Base-by-base conservation (phyloP, 2,797 vertebrate species). In the Synanceia verrucosa region DNA sequence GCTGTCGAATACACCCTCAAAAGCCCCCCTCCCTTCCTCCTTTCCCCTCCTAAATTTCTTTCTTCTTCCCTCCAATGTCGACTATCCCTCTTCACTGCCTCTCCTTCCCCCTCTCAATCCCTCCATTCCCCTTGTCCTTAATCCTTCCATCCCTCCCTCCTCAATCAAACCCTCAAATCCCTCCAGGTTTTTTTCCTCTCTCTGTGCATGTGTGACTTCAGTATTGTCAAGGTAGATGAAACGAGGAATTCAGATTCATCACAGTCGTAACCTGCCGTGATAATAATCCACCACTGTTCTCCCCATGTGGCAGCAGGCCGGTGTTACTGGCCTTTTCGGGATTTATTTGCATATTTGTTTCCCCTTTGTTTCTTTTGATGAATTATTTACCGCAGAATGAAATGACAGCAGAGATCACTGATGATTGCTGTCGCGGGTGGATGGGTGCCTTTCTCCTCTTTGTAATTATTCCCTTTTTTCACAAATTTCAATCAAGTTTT, bases 301-400 rank as follows among this genome's bases (percentile, higher is more conserved):
- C 89, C 90, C 88, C 88, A 87, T 84, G 91, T 88, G 89, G 85
- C 65, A 26, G 65, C 23, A 81, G 87, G 86, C 75, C 72, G 56
- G 73, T 83, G 83, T 88, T 83, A 78, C 74, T 80, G 84, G 86
- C 82, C 88, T 87, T 90, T 90, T 88, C 51, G 23, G 71, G 80
- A 48, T 85, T 82, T 91, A 92, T 93, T 93, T 92, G 91, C 91
- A 93, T 90, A 91, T 92, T 90, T 91, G 90, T 91, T 91, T 85
- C 85, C 88, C 86, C 79, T 87, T 91, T 91, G 85, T 90, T 91
- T 90, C 87, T 88, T 90, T 92, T 92, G 90, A 93, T 93, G 82
- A 92, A 91, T 92, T 91, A 93, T 93, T 93, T 91, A 91, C 88
- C 37, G 67, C 34, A 4, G 72, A 88, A 61, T 63, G 78, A 84